Conservation (phyloP, 1,140 invertebrate species). For the Amphibalanus amphitrite region DNA sequence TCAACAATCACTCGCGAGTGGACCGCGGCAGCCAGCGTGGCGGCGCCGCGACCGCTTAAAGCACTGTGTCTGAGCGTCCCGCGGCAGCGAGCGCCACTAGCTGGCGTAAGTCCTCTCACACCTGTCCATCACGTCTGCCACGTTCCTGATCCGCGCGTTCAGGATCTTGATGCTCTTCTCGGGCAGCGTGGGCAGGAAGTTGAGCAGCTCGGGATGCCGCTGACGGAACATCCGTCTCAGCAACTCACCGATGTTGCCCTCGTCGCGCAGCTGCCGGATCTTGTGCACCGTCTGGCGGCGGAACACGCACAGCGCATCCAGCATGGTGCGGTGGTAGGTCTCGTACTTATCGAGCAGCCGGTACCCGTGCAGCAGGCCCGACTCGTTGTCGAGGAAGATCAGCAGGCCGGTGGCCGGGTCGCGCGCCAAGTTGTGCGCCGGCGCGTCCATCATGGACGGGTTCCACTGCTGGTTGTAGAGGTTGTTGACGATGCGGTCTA, state of each 20-base stretch:
- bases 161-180: conserved; percentile 59
- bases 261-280: conserved; percentile 38
- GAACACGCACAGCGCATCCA: conserved; percentile 70
- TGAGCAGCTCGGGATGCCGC: conserved; percentile 33
- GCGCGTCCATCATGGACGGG: conserved; percentile 72
- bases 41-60: not conserved
- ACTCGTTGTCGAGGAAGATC: conserved; percentile 72
- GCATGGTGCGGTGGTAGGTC: conserved; percentile 57
- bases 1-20: too few relatives aligned
- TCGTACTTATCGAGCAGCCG: conserved; percentile 66
- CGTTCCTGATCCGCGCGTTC: conserved; percentile 49
- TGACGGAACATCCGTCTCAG: conserved; percentile 25
- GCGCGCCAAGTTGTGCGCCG: conserved; percentile 64
- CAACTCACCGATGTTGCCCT: conserved; percentile 32
- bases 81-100: not conserved
- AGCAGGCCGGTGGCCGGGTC: conserved; percentile 49
- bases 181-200: conserved; percentile 51
- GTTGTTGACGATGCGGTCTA: conserved; percentile 80
- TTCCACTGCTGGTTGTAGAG: conserved; percentile 81
- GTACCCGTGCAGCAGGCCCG: conserved; percentile 71
- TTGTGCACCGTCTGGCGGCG: conserved; percentile 47
- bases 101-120: conserved; percentile 34
- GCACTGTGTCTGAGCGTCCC: not conserved
- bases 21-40: too few relatives aligned
- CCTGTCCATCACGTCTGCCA: conserved; percentile 48